A percentile compares a stretch with the other conserved stretches of the same genome.
phyloP scores from a whole-genome alignment of 1,140 invertebrate genomes.

The Drosophila equinoxialis region DNA sequence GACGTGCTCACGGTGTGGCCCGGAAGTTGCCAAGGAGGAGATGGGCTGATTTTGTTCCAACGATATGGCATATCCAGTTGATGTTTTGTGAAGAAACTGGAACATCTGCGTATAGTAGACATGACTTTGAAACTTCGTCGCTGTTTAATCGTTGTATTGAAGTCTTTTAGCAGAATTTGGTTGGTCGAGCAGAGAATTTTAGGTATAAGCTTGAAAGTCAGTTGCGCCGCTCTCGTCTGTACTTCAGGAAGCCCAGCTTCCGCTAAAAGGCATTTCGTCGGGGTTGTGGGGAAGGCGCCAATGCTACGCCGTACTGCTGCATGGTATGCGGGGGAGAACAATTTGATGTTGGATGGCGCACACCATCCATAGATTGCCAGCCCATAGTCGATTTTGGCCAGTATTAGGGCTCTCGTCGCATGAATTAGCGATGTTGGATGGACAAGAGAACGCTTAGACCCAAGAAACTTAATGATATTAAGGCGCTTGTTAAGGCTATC shows the following conservation, averaged over 20 bases:
- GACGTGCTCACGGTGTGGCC: conserved; percentile 7
- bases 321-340: conserved; percentile 19
- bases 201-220: conserved; percentile 9
- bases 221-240: neutral
- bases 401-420: conserved; percentile 24
- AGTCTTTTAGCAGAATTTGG: conserved; percentile 9
- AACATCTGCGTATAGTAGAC: conserved; percentile 6
- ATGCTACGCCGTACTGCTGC: conserved; percentile 22
- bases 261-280: neutral
- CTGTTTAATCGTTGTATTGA: conserved; percentile 10
- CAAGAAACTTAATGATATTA: conserved; percentile 33
- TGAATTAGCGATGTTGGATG: conserved; percentile 21
- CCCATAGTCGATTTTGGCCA: conserved; percentile 23
- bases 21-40: conserved; percentile 3
- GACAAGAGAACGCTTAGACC: conserved; percentile 7
- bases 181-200: conserved; percentile 13
- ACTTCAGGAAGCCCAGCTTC: neutral
- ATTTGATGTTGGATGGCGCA: conserved; percentile 16
- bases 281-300: conserved; percentile 25
- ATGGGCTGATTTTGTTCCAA: neutral
- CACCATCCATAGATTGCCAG: conserved; percentile 29
- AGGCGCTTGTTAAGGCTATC: conserved; percentile 22
- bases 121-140: conserved; percentile 3
- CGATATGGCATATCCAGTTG: neutral
- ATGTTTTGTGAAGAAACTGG: conserved; percentile 2